Evolutionary conservation across 2,888 invertebrate species (phyloP).

Genomic region (Cantharis flavilabris): DNA sequence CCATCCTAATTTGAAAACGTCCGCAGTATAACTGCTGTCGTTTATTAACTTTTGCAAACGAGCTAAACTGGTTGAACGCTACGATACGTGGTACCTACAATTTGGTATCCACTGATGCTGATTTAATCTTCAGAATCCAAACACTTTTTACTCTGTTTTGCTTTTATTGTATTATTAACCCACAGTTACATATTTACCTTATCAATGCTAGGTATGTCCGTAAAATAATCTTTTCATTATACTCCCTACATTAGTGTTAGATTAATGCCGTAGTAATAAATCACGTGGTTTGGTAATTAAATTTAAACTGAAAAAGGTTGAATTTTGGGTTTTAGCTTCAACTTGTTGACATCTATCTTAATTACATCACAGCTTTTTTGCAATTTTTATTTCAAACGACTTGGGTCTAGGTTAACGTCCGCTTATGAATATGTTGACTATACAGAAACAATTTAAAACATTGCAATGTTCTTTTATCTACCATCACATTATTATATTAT

Average conservation of each 20-base stretch:
- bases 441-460: not conserved
- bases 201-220: not conserved
- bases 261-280: not conserved
- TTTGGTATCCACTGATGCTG: not conserved
- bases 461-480: not conserved
- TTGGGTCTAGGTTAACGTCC: not conserved
- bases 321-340: not conserved
- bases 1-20: slow-evolving; percentile 24
- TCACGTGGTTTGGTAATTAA: not conserved
- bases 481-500: not conserved
- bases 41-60: slow-evolving; percentile 24
- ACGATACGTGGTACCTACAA: not conserved
- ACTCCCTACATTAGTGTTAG: not conserved
- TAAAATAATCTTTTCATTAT: not conserved
- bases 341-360: not conserved
- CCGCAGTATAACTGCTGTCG: slow-evolving; percentile 25
- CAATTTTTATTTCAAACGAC: not conserved
- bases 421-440: not conserved
- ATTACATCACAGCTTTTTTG: not conserved
- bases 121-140: not conserved
- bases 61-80: slow-evolving; percentile 18
- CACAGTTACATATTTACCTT: not conserved
- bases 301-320: not conserved
- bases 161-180: not conserved
- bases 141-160: not conserved